A percentile compares a stretch with the other conserved stretches of the same genome.
Conservation (phyloP, 2,797 vertebrate species). For the Hylomyscus alleni region DNA sequence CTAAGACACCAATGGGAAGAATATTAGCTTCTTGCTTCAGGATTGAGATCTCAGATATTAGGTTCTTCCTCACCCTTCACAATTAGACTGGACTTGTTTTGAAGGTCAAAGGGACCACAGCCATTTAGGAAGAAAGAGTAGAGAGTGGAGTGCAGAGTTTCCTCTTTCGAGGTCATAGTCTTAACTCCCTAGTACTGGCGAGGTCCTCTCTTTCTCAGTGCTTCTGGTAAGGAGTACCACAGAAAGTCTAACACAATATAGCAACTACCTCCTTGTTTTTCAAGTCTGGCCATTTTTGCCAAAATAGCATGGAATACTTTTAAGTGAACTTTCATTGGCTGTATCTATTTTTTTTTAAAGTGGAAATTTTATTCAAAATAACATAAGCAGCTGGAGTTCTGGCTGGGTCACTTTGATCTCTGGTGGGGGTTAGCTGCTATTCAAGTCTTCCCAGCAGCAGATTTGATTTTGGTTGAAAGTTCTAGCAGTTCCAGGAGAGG, state of each 20-base stretch:
- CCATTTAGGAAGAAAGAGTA: background rate
- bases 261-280: background rate
- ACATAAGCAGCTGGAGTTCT: constrained; percentile 60
- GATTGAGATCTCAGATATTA: background rate
- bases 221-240: background rate
- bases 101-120: background rate
- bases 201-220: background rate
- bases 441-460: constrained; percentile 38
- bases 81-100: background rate
- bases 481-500: constrained; percentile 51
- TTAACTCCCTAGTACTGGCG: background rate
- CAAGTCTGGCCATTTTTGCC: constrained; percentile 5
- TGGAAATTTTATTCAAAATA: constrained; percentile 68
- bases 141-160: background rate
- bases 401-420: constrained; percentile 67
- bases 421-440: constrained; percentile 24
- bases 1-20: background rate
- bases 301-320: background rate
- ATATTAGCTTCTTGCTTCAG: background rate
- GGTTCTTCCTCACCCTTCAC: background rate
- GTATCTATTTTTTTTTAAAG: constrained; percentile 22
- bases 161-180: background rate
- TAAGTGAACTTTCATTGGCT: constrained; percentile 24
- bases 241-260: background rate
- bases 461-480: constrained; percentile 58